Evolutionary conservation across 1,140 invertebrate species (phyloP).

Genomic region (Riptortus pedestris): DNA sequence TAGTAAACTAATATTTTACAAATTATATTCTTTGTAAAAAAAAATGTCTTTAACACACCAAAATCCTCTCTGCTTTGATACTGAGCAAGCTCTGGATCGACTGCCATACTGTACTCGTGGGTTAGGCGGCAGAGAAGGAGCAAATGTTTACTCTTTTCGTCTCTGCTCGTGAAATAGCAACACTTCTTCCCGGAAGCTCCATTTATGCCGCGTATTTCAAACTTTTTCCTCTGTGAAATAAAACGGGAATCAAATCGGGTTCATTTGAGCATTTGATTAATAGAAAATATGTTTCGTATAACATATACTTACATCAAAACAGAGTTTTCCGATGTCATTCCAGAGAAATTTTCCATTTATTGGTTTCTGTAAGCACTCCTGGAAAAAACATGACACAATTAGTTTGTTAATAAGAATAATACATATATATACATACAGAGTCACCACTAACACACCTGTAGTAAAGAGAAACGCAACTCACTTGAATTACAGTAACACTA

Average conservation of each 20-base stretch:
- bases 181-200: conserved; percentile 56
- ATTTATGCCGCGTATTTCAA: conserved; percentile 82
- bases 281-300: too few species aligned
- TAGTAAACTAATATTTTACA: background rate
- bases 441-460: too few species aligned
- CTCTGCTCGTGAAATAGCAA: conserved; percentile 77
- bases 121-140: conserved; percentile 79
- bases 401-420: too few species aligned
- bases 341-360: conserved; percentile 62
- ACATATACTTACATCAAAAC: conserved; percentile 76
- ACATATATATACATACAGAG: too few species aligned
- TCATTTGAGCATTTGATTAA: conserved; percentile 8
- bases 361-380: conserved; percentile 34
- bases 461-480: too few species aligned
- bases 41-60: conserved; percentile 38
- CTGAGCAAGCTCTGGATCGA: conserved; percentile 70
- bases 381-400: conserved; percentile 23
- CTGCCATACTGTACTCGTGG: conserved; percentile 89
- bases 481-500: too few species aligned
- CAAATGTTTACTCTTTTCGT: conserved; percentile 84
- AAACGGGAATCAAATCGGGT: too few species aligned
- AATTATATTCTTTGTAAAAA: background rate
- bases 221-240: conserved; percentile 72
- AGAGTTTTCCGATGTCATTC: conserved; percentile 86
- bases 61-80: conserved; percentile 65